A percentile compares a stretch with the other conserved stretches of the same genome.
These are phyloP conservation scores for Chaenocephalus aceratus DNA, from an alignment of 2,113 vertebrate species.

Conservation along the genomic window DNA sequence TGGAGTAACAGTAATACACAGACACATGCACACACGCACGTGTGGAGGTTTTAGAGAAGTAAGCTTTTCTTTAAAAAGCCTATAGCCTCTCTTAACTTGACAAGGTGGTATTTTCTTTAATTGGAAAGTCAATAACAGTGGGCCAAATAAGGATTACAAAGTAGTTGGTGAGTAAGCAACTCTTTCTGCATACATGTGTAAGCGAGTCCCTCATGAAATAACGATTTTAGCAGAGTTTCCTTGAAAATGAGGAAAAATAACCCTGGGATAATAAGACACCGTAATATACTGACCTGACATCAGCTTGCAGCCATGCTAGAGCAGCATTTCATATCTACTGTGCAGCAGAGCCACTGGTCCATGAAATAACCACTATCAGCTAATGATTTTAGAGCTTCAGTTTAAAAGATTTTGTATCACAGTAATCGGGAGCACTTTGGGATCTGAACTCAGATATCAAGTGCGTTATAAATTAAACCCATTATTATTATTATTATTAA, in stretches of 20 bases:
- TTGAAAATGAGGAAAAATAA: constrained; percentile 44
- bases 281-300: constrained; percentile 56
- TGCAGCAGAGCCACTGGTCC: constrained; percentile 43
- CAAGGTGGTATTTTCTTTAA: background rate
- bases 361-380: constrained; percentile 60
- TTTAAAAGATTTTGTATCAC: constrained; percentile 32
- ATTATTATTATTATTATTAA: too few relatives aligned
- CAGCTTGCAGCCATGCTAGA: constrained; percentile 39
- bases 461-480: too few relatives aligned
- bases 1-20: constrained; percentile 1
- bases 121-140: background rate
- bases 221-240: constrained; percentile 37
- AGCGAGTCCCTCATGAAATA: constrained; percentile 26
- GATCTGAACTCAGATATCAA: too few relatives aligned
- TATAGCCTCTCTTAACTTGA: constrained; percentile 5
- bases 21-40: background rate
- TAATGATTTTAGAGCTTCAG: constrained; percentile 41
- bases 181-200: constrained; percentile 3
- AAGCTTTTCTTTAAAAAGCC: background rate
- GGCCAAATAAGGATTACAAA: background rate
- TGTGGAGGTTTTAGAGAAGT: background rate
- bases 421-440: constrained; percentile 6
- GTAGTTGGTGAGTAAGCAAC: constrained; percentile 1
- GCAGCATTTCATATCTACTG: constrained; percentile 50
- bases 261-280: constrained; percentile 44